These are phyloP conservation scores for Plectus sambesii DNA, from an alignment of 1,140 invertebrate species.

Conservation along the genomic window DNA sequence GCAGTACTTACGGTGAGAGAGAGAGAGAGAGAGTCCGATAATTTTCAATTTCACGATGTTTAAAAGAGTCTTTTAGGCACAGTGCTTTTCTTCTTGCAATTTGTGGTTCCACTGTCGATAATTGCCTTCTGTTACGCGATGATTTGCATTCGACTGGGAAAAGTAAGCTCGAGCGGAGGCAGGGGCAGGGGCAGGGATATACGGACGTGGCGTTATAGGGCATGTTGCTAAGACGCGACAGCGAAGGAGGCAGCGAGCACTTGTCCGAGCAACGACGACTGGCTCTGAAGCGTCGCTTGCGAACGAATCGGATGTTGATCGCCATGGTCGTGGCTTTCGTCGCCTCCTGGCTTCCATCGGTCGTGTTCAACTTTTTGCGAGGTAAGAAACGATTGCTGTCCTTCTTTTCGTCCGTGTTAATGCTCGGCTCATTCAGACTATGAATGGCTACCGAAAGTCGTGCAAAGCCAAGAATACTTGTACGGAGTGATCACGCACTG, in stretches of 20 bases:
- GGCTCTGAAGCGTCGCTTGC: slow-evolving; percentile 53
- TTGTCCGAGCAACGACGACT: slow-evolving; percentile 15
- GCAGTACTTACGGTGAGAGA: slow-evolving; percentile 22
- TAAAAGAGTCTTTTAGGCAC: slow-evolving; percentile 13
- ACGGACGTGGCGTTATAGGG: too few species aligned
- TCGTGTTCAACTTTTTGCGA: slow-evolving; percentile 25
- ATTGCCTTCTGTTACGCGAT: slow-evolving; percentile 83
- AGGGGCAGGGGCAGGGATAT: too few species aligned
- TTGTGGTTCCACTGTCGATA: slow-evolving; percentile 80
- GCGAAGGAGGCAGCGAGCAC: slow-evolving; percentile 9
- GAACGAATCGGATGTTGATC: slow-evolving; percentile 74
- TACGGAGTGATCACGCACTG: slow-evolving; percentile 27
- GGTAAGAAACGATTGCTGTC: too few species aligned
- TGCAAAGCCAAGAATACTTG: slow-evolving; percentile 23
- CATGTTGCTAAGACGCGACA: slow-evolving; percentile 13
- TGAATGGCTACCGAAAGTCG: slow-evolving; percentile 17
- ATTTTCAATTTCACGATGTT: neutral
- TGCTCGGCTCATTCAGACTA: too few species aligned
- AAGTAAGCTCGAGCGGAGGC: slow-evolving; percentile 26
- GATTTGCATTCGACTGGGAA: slow-evolving; percentile 72
- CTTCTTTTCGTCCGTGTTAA: too few species aligned
- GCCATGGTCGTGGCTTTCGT: slow-evolving; percentile 63
- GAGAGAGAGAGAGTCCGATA: neutral
- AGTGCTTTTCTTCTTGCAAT: slow-evolving; percentile 55
- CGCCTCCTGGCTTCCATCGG: slow-evolving; percentile 20